Conservation (phyloP, 2,113 vertebrate species). For the Nettapus auritus region DNA sequence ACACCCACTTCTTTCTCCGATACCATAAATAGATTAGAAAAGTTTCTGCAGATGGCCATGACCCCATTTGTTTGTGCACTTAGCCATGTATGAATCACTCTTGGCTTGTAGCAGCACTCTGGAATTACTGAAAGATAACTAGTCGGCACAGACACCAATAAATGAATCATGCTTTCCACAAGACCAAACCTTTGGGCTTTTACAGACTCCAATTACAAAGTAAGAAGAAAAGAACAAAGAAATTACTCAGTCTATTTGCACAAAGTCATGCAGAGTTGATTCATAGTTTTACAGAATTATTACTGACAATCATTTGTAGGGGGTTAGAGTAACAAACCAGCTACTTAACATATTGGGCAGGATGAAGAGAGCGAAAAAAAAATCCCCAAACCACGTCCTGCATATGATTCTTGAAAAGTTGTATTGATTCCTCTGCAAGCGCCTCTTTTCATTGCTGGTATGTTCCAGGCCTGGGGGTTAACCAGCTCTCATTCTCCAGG, state of each 20-base stretch:
- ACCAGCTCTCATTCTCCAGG: neutral
- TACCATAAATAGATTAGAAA: constrained; percentile 76
- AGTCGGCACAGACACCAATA: constrained; percentile 79
- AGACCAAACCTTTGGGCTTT: constrained; percentile 82
- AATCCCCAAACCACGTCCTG: neutral
- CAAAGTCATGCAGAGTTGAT: constrained; percentile 79
- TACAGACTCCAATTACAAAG: constrained; percentile 82
- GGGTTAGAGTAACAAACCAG: constrained; percentile 47
- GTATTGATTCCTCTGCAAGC: neutral
- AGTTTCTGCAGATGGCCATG: constrained; percentile 72
- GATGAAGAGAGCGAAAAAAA: constrained; percentile 1
- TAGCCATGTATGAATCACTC: constrained; percentile 76
- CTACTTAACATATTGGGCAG: constrained; percentile 10
- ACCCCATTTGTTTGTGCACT: constrained; percentile 74
- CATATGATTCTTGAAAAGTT: constrained; percentile 2
- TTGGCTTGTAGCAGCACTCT: constrained; percentile 71
- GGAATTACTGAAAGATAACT: constrained; percentile 76
- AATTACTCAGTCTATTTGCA: constrained; percentile 83
- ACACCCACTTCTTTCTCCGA: constrained; percentile 71
- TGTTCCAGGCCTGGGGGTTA: neutral
- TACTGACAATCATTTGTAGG: constrained; percentile 72
- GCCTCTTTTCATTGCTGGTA: neutral
- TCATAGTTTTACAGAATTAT: constrained; percentile 79
- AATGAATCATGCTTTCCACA: constrained; percentile 84
- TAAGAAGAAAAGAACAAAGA: constrained; percentile 82